phyloP scores from a whole-genome alignment of 2,797 vertebrate genomes.

The Ceyx erithaca region DNA sequence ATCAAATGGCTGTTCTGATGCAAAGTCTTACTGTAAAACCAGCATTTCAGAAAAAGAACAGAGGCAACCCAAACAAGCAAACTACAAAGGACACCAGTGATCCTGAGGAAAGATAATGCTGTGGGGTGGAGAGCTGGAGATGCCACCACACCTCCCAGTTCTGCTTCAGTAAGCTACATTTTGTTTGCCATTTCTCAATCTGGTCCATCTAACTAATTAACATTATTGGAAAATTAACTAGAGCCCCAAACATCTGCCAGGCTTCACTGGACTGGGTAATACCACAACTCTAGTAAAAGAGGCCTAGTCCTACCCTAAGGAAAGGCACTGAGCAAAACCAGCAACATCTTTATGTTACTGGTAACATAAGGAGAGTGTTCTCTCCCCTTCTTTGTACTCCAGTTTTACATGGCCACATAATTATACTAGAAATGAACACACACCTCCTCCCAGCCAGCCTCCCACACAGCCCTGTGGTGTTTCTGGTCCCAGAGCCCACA shows the following conservation, averaged over 20 bases:
- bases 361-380: not conserved
- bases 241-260: not conserved
- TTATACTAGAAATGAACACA: slow-evolving; percentile 8
- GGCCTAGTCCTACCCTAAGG: not conserved
- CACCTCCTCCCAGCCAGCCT: not conserved
- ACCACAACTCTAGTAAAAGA: not conserved
- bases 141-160: not conserved
- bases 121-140: not conserved
- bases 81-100: not conserved
- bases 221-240: not conserved
- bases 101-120: not conserved
- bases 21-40: not conserved
- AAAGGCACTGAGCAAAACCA: not conserved
- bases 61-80: not conserved
- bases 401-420: not conserved
- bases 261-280: not conserved
- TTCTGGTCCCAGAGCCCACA: not conserved
- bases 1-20: not conserved
- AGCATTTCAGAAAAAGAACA: not conserved
- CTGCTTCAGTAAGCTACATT: slow-evolving; percentile 6
- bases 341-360: not conserved
- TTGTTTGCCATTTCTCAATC: not conserved
- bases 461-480: fast-evolving
- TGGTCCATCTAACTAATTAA: not conserved
- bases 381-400: not conserved